Conservation (phyloP, 2,888 invertebrate species). For the Anorthoa munda region DNA sequence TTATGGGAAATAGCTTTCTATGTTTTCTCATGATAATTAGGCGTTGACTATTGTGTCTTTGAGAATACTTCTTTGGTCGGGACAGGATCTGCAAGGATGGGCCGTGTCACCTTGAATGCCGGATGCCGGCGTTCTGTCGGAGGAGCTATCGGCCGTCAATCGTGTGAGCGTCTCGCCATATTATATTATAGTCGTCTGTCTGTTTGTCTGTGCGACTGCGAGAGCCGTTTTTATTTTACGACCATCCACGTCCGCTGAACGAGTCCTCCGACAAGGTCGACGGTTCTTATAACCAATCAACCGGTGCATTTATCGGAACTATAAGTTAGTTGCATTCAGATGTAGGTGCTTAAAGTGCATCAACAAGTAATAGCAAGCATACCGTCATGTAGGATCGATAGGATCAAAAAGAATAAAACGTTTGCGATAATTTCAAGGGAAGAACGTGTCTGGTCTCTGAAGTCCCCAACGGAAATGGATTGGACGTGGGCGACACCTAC, state of each 20-base stretch:
- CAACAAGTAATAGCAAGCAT: conserved; percentile 22
- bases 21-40: conserved; percentile 56
- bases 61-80: conserved; percentile 67
- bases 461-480: conserved; percentile 83
- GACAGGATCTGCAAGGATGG: conserved; percentile 88
- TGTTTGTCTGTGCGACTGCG: conserved; percentile 84
- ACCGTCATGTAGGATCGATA: conserved; percentile 45
- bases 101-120: conserved; percentile 89
- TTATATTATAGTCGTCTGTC: conserved; percentile 83
- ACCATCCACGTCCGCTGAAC: conserved; percentile 86
- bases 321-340: conserved; percentile 45
- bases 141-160: conserved; percentile 89
- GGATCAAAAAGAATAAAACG: conserved; percentile 67
- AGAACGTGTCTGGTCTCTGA: conserved; percentile 76
- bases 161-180: conserved; percentile 86
- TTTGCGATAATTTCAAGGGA: conserved; percentile 72
- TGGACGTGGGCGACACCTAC: conserved; percentile 88
- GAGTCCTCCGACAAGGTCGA: conserved; percentile 86
- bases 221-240: conserved; percentile 88
- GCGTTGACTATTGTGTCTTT: conserved; percentile 61
- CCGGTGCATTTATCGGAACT: conserved; percentile 73
- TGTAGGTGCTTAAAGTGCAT: conserved; percentile 32
- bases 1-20: conserved; percentile 58
- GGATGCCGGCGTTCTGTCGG: conserved; percentile 86
- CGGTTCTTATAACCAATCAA: conserved; percentile 76